phyloP scores from a whole-genome alignment of 2,888 invertebrate genomes.

The Lobophora halterata region DNA sequence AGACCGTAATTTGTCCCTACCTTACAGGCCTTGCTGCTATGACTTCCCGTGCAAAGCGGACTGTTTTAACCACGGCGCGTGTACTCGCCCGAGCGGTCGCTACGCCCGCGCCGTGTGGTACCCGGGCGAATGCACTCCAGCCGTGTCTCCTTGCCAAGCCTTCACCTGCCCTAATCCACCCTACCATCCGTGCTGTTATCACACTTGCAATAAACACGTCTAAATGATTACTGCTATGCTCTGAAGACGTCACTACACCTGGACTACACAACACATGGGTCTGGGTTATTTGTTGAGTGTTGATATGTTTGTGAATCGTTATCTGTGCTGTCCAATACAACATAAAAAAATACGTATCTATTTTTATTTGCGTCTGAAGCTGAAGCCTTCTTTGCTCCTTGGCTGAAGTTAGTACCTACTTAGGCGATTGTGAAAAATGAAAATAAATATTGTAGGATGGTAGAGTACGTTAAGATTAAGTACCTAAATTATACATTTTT shows the following conservation, averaged over 20 bases:
- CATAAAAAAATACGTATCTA: neutral
- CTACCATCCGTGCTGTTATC: conserved; percentile 67
- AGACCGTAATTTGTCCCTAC: neutral
- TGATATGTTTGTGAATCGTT: conserved; percentile 19
- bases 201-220: conserved; percentile 67
- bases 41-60: conserved; percentile 73
- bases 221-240: conserved; percentile 36
- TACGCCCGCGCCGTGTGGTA: conserved; percentile 71
- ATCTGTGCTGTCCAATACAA: conserved; percentile 16
- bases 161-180: conserved; percentile 72
- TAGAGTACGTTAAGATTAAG: no score
- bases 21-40: conserved; percentile 68
- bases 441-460: no score
- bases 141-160: conserved; percentile 67
- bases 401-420: conserved; percentile 4
- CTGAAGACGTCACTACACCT: neutral
- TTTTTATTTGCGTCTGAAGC: conserved; percentile 6
- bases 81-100: conserved; percentile 67
- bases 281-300: conserved; percentile 35
- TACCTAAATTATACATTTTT: no score
- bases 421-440: no score
- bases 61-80: conserved; percentile 71
- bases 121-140: conserved; percentile 67
- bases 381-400: neutral
- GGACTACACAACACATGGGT: neutral